These are phyloP conservation scores for Pteruthius melanotis DNA, from an alignment of 2,113 vertebrate species.

Conservation along the genomic window DNA sequence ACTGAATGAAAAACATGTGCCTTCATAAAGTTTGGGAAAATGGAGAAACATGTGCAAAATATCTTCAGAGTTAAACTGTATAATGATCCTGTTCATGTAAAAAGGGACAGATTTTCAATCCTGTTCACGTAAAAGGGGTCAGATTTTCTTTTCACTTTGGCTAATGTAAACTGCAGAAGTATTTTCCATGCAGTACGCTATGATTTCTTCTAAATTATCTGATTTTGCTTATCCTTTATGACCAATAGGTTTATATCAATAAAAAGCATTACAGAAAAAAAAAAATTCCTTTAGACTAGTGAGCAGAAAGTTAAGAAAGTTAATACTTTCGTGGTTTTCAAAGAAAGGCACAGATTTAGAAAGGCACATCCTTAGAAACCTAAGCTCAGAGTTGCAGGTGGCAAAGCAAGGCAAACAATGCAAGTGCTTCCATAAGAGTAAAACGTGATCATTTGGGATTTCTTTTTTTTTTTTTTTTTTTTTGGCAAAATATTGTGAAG, in stretches of 20 bases:
- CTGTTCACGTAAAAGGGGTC: not conserved
- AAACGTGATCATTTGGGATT: not conserved
- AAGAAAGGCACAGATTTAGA: not conserved
- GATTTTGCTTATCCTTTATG: not conserved
- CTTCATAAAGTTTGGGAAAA: not conserved
- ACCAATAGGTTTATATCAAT: not conserved
- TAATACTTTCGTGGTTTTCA: not conserved
- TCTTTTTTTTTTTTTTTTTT: not conserved
- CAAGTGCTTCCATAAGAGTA: not conserved
- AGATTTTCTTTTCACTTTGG: not conserved
- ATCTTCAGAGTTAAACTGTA: not conserved
- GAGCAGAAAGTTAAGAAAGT: not conserved
- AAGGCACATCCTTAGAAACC: not conserved
- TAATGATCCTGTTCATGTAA: not conserved
- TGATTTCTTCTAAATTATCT: not conserved
- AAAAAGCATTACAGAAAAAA: not conserved
- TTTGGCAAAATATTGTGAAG: not conserved
- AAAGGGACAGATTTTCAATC: not conserved
- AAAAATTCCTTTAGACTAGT: not conserved
- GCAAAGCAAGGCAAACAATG: not conserved
- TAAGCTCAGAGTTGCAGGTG: not conserved
- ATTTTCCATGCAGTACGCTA: not conserved
- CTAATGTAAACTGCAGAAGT: not conserved
- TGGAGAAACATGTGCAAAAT: not conserved
- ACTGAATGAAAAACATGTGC: not conserved